Evolutionary conservation across 2,113 vertebrate genomes (phyloP).

Genomic region (Odocoileus virginianus): DNA sequence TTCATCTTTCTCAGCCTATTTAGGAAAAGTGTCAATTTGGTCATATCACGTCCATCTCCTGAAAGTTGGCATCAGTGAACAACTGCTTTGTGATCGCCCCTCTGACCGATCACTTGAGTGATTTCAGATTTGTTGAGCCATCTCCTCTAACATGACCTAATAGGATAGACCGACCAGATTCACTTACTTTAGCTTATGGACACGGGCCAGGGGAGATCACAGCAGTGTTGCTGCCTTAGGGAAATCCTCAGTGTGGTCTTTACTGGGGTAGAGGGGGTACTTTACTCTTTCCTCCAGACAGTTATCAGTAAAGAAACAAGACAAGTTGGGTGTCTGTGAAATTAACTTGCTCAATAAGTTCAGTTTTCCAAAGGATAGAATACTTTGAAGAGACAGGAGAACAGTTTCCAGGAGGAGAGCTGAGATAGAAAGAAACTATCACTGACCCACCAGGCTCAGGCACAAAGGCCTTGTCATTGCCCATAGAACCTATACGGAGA

Average conservation of each 20-base stretch:
- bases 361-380: neutral
- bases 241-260: too few species aligned
- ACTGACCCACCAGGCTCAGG: too few species aligned
- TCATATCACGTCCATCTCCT: neutral
- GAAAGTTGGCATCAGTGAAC: neutral
- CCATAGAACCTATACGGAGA: rapidly evolving
- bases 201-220: neutral
- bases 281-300: neutral
- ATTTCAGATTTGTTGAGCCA: neutral
- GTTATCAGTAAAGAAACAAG: neutral
- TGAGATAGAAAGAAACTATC: neutral
- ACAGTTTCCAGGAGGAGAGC: neutral
- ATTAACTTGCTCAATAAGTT: neutral
- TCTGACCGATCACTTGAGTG: neutral
- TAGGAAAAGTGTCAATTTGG: neutral
- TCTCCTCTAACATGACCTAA: neutral
- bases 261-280: neutral
- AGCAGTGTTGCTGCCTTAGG: neutral
- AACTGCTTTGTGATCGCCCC: neutral
- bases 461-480: neutral
- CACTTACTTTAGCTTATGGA: neutral
- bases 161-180: neutral
- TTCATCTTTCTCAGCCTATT: neutral
- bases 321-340: neutral
- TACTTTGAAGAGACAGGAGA: neutral